Conservation (phyloP, 2,888 invertebrate genomes). For the Galerucella pusilla region DNA sequence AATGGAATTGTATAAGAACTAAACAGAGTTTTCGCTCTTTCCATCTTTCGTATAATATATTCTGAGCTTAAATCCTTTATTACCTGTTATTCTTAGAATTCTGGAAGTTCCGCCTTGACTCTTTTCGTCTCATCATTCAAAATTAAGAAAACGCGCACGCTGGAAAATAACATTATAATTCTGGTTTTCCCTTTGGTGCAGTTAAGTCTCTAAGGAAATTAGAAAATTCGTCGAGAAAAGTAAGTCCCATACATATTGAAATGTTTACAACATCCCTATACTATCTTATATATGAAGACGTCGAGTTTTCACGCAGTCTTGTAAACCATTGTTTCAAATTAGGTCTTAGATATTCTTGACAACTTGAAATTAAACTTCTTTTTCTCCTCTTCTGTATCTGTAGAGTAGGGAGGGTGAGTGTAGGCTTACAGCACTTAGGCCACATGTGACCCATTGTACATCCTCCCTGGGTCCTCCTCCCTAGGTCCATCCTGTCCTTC, state of each 20-base stretch:
- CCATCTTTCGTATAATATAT: background rate
- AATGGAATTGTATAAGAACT: background rate
- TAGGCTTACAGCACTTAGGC: too few species aligned
- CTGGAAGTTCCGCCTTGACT: background rate
- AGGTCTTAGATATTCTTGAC: too few species aligned
- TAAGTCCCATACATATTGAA: conserved; percentile 22
- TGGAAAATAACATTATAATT: conserved; percentile 25
- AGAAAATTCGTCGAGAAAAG: conserved; percentile 15
- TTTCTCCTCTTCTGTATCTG: too few species aligned
- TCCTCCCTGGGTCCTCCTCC: too few species aligned
- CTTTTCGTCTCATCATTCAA: background rate
- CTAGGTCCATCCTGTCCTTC: too few species aligned
- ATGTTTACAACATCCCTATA: conserved; percentile 12
- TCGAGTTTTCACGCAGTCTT: too few species aligned
- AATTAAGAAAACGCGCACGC: conserved; percentile 16
- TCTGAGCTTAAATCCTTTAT: background rate
- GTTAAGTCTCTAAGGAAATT: conserved; percentile 35
- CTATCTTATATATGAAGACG: background rate
- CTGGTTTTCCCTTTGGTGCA: conserved; percentile 22
- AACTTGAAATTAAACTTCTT: too few species aligned
- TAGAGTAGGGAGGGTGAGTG: too few species aligned
- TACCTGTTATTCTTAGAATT: conserved; percentile 10
- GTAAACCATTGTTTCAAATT: too few species aligned
- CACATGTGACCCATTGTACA: too few species aligned
- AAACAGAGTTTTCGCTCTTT: background rate